phyloP scores from a whole-genome alignment of 2,113 vertebrate genomes.

The Erpornis zantholeuca region DNA sequence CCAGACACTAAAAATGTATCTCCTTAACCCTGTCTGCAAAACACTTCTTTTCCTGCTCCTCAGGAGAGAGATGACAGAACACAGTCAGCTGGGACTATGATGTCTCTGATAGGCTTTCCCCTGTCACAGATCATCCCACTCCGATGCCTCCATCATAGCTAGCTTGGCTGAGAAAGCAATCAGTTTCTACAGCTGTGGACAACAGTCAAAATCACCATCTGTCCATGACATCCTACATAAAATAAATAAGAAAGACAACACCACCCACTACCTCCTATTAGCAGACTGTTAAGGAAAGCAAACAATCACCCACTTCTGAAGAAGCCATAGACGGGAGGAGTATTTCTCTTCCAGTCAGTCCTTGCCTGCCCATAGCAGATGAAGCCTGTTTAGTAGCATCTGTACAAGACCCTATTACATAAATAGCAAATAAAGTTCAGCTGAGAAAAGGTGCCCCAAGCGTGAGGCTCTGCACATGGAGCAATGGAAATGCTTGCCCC shows the following conservation, averaged over 20 bases:
- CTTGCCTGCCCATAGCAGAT: neutral
- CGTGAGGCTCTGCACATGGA: neutral
- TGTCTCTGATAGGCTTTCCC: neutral
- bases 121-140: neutral
- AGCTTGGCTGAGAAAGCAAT: neutral
- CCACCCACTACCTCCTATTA: slow-evolving; percentile 4
- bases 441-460: neutral
- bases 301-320: neutral
- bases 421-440: neutral
- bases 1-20: neutral
- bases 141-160: neutral
- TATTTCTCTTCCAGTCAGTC: neutral
- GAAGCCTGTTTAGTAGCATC: neutral
- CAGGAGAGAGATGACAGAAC: neutral
- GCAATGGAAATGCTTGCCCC: neutral
- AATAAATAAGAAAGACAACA: slow-evolving; percentile 20
- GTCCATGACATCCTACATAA: neutral
- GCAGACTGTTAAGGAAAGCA: slow-evolving; percentile 8
- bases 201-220: neutral
- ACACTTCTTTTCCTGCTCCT: neutral
- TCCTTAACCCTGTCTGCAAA: neutral
- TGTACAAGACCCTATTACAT: neutral
- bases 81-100: neutral
- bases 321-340: neutral
- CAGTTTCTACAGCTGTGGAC: neutral